phyloP scores from a whole-genome alignment of 2,888 invertebrate genomes.

The Diarsia mendica region DNA sequence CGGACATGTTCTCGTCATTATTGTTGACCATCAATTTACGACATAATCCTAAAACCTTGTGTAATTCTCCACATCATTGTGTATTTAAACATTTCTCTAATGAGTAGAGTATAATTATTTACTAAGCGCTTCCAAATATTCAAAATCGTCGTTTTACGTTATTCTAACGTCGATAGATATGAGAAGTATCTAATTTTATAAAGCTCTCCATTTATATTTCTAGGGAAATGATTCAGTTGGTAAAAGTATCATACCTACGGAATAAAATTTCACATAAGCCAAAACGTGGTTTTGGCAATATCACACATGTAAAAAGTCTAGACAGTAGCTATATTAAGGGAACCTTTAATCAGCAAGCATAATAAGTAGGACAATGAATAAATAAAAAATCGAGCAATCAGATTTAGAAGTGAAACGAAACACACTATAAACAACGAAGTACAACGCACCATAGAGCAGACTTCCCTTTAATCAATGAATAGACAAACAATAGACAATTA shows the following conservation, averaged over 20 bases:
- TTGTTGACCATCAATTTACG: background rate
- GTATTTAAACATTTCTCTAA: background rate
- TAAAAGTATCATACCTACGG: background rate
- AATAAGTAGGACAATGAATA: background rate
- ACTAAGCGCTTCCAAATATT: slow-evolving; percentile 9
- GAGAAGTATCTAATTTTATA: slow-evolving; percentile 11
- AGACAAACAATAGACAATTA: slow-evolving; percentile 68
- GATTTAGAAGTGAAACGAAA: slow-evolving; percentile 15
- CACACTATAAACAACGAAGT: slow-evolving; percentile 14
- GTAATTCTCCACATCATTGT: background rate
- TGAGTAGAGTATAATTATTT: background rate
- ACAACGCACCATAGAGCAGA: slow-evolving; percentile 35
- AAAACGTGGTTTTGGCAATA: background rate
- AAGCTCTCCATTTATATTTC: slow-evolving; percentile 43
- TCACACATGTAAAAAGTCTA: background rate
- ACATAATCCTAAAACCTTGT: background rate
- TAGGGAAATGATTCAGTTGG: slow-evolving; percentile 26
- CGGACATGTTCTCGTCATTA: background rate
- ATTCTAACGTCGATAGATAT: slow-evolving; percentile 22
- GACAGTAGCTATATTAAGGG: background rate
- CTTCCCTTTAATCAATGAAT: slow-evolving; percentile 61
- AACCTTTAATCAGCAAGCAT: background rate
- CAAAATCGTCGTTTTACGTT: background rate
- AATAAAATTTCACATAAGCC: background rate
- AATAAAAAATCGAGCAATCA: background rate